Percentiles rank a stretch among this genome's conserved stretches.
phyloP scores from a whole-genome alignment of 1,140 invertebrate species.

The Papilio polyxenes region DNA sequence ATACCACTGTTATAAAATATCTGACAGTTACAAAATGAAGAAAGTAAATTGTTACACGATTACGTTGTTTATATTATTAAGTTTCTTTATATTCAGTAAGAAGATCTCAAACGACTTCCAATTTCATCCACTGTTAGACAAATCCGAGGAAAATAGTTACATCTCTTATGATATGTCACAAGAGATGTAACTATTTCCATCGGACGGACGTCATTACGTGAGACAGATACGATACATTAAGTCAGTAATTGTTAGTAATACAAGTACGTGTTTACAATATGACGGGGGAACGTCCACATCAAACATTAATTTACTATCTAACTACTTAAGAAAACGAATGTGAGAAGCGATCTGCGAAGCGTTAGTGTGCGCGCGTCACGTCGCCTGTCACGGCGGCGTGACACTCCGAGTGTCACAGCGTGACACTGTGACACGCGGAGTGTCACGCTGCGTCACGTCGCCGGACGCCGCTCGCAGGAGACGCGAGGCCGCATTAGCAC shows the following conservation, averaged over 20 bases:
- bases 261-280: too few relatives aligned
- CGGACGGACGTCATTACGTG: too few relatives aligned
- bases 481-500: not conserved
- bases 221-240: too few relatives aligned
- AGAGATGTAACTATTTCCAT: too few relatives aligned
- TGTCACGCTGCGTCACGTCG: not conserved
- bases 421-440: not conserved
- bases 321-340: constrained; percentile 63
- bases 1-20: not conserved
- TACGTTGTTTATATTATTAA: too few relatives aligned
- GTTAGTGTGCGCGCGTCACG: constrained; percentile 41
- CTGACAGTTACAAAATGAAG: not conserved
- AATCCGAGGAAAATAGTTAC: not conserved
- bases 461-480: too few relatives aligned
- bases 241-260: too few relatives aligned
- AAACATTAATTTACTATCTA: constrained; percentile 73
- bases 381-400: not conserved
- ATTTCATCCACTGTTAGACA: not conserved
- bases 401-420: not conserved
- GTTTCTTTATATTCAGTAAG: too few relatives aligned
- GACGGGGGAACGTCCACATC: constrained; percentile 30
- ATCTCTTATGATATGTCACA: too few relatives aligned
- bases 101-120: too few relatives aligned
- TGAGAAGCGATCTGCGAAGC: constrained; percentile 48
- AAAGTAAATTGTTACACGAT: not conserved